Base-by-base conservation (phyloP, 2,797 vertebrate species). In the Coccyzus lansbergi region DNA sequence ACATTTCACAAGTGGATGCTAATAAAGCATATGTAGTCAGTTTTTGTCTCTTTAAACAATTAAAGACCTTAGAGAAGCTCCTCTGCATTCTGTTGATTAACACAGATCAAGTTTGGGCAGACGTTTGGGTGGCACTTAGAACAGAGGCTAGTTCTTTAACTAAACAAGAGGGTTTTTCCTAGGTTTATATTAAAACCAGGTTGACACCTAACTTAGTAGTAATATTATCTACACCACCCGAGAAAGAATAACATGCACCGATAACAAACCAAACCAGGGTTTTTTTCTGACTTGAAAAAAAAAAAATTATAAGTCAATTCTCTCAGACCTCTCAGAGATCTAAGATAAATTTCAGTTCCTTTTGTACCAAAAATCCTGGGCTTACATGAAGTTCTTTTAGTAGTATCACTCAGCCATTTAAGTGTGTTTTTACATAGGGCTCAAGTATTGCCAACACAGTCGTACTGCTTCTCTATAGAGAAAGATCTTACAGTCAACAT, bases 41-140 rank as follows among this genome's bases (percentile, higher is more conserved):
- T 7, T 8, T 80, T 40, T 2, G 2, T 7, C 7, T 64, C 28
- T 13, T 36, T 33, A 20, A 53, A 25, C 33, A 55, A 40, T 36
- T 58, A 33, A 5, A 8, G 26, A 29, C 33, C 19, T 36, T 15
- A 8, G 5, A 29, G 25, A 36, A 67, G n/a, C 26, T 63, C 64
- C 65, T 20, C 42, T 25, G 55, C 13, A 18, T 42, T 67, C 56
- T 88, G 5, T 6, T 68, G 6, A 31, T 17, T 48, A 42, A 53
- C 34, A 33, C 0, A 0, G 29, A 44, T 34, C 33, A 20, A 42
- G 56, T 33, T 8, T 1, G 3, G 46, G 17, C 74, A 70, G 31
- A 70, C 2, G 10, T 7, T 68, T 55, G 38, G 14, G 36, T 0
- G 2, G 12, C 21, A 26, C 19, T 49, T 24, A 1, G 31, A 56